Base-by-base conservation (phyloP, 2,888 invertebrate species). In the Pemphredon lugubris region DNA sequence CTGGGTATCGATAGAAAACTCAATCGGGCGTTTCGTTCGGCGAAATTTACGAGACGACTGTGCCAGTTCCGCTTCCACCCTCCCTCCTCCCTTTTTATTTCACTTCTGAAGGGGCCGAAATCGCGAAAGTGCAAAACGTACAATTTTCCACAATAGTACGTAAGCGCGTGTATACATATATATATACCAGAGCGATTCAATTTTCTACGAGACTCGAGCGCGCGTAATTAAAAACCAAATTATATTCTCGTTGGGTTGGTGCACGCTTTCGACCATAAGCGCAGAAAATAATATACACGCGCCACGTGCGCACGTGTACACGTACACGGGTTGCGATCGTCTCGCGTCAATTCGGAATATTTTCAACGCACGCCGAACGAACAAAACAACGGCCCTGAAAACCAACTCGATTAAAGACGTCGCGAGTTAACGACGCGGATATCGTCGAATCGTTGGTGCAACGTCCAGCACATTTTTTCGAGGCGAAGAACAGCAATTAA, bases 11-110 rank as follows among this genome's bases (percentile, higher is more conserved):
- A 61, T 63, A 54, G 67, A 48, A 77, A 74, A 67, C 50, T 55
- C 74, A 71, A 69, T 77, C 70, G 66, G 44, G 53, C 70, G 45
- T 77, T 65, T 42, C 59, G 59, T 50, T 51, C 42, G 64, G 23
- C 20, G 40, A 58, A 79, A 79, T 79, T 79, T 79, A 74, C 69
- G 64, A 57, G 59, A 42, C 57, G 34, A 39, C 54, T 39, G 55
- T 68, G 67, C 50, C 54, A 50, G 44, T 64, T 66, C 48, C 42
- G 34, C 45, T 61, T 51, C 32, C 26, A 13, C 1, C 45, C 45
- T 18, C 42, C 20, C 47, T 59, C 51, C 55, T 55, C 23, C 26
- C 23, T 20, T 30, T 23, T 18, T 34, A 39, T 11, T 6, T 18
- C n/a, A 16, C 23, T 1, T 7, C 9, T 13, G 3, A 42, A 16